A percentile compares a stretch with the other conserved stretches of the same genome.
Conservation (phyloP, 1,140 invertebrate genomes). For the Drosophila kurseongensis region DNA sequence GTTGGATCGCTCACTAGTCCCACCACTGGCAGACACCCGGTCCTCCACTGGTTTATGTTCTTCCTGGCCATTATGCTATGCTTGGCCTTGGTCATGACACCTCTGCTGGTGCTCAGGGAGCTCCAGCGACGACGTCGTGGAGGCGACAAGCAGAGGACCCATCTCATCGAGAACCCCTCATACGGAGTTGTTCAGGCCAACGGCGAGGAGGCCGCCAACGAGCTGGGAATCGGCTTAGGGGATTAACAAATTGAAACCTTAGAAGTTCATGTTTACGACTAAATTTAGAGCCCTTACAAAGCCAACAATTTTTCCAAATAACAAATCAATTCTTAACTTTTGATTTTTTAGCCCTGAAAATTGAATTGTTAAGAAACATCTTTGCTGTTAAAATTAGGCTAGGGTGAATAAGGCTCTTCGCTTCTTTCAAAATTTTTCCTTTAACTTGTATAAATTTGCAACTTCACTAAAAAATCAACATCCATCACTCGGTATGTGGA, state of each 20-base stretch:
- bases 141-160: constrained; percentile 51
- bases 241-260: constrained; percentile 20
- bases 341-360: too few species aligned
- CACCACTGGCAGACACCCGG: not conserved
- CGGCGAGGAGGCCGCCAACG: constrained; percentile 42
- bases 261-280: too few species aligned
- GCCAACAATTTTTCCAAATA: too few species aligned
- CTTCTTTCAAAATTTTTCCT: too few species aligned
- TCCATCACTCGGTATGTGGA: constrained; percentile 3
- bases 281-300: too few species aligned
- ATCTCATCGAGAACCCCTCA: constrained; percentile 76
- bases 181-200: constrained; percentile 67
- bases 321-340: too few species aligned
- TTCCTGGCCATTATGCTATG: constrained; percentile 50
- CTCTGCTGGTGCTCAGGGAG: constrained; percentile 57
- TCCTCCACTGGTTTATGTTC: constrained; percentile 39
- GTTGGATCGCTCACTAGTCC: not conserved
- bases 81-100: constrained; percentile 48
- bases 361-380: too few species aligned
- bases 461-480: not conserved
- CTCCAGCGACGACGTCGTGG: constrained; percentile 41
- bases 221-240: constrained; percentile 44
- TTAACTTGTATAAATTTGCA: too few species aligned
- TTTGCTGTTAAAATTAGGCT: too few species aligned
- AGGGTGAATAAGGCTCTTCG: too few species aligned